Conservation (phyloP, 2,797 vertebrate genomes). For the Ptychobarbus kaznakovi region DNA sequence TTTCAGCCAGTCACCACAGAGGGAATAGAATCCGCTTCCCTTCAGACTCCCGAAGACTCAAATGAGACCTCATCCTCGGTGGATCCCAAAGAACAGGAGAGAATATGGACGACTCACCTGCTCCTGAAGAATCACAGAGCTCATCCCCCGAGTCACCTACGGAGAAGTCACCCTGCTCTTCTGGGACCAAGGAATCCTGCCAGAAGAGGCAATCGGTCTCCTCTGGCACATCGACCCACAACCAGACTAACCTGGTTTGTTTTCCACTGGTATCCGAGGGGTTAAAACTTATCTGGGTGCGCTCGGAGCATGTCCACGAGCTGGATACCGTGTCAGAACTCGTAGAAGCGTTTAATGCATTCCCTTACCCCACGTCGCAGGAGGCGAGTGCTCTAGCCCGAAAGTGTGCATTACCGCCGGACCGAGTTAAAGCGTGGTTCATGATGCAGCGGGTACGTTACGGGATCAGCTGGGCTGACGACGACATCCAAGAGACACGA, state of each 20-base stretch:
- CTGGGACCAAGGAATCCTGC: slow-evolving; percentile 45
- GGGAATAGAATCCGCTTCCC: slow-evolving; percentile 41
- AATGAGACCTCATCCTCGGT: slow-evolving; percentile 45
- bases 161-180: slow-evolving; percentile 52
- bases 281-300: slow-evolving; percentile 82
- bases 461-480: slow-evolving; percentile 87
- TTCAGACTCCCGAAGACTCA: slow-evolving; percentile 43
- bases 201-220: slow-evolving; percentile 41
- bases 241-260: slow-evolving; percentile 73
- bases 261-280: slow-evolving; percentile 82
- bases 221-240: slow-evolving; percentile 51
- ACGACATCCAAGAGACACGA: slow-evolving; percentile 79
- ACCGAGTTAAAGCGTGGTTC: slow-evolving; percentile 86
- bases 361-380: slow-evolving; percentile 82
- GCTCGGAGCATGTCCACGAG: slow-evolving; percentile 75
- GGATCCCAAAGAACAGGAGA: slow-evolving; percentile 47
- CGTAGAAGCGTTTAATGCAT: slow-evolving; percentile 80
- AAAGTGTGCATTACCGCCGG: slow-evolving; percentile 79
- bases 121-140: slow-evolving; percentile 47
- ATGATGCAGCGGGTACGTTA: slow-evolving; percentile 85
- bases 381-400: slow-evolving; percentile 78
- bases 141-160: slow-evolving; percentile 45
- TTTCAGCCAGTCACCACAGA: slow-evolving; percentile 45
- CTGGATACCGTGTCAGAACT: slow-evolving; percentile 76
- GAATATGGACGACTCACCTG: slow-evolving; percentile 37